A percentile compares a stretch with the other conserved stretches of the same genome.
Evolutionary conservation across 2,797 vertebrate species (phyloP).

Genomic region (Rhynchotus rufescens): DNA sequence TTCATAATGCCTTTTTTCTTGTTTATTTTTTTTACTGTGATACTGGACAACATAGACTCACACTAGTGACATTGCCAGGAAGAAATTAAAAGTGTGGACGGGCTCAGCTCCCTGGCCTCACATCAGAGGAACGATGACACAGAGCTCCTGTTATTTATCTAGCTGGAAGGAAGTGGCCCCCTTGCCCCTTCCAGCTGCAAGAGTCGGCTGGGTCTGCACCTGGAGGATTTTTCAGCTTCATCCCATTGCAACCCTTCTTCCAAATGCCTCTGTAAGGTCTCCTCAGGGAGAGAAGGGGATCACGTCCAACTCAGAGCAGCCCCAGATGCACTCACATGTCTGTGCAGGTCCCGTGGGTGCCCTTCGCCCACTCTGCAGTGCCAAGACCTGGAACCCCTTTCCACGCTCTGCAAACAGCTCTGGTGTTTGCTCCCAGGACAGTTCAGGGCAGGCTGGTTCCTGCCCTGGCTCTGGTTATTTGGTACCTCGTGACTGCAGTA

Average conservation of each 20-base stretch:
- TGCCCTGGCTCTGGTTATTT: neutral
- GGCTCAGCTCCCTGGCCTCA: conserved; percentile 18
- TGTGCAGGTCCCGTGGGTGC: neutral
- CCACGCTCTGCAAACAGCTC: neutral
- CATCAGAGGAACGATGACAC: conserved; percentile 6
- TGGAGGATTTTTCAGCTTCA: neutral
- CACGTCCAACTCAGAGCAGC: neutral
- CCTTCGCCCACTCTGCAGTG: neutral
- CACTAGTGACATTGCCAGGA: conserved; percentile 19
- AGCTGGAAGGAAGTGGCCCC: conserved; percentile 42
- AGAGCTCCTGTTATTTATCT: neutral
- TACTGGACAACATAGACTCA: conserved; percentile 23
- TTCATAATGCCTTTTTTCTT: conserved; percentile 35
- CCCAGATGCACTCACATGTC: conserved; percentile 22
- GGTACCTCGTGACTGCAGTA: no score
- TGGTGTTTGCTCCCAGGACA: neutral
- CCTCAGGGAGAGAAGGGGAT: conserved; percentile 21
- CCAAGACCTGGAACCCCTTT: neutral
- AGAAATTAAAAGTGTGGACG: neutral
- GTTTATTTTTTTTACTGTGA: conserved; percentile 59
- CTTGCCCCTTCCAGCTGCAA: conserved; percentile 23
- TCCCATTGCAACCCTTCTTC: neutral
- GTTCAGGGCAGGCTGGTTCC: neutral
- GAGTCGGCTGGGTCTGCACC: neutral
- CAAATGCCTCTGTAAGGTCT: neutral